A percentile compares a stretch with the other conserved stretches of the same genome.
Evolutionary conservation across 2,797 vertebrate genomes (phyloP).

Genomic region (Psittacula echo): DNA sequence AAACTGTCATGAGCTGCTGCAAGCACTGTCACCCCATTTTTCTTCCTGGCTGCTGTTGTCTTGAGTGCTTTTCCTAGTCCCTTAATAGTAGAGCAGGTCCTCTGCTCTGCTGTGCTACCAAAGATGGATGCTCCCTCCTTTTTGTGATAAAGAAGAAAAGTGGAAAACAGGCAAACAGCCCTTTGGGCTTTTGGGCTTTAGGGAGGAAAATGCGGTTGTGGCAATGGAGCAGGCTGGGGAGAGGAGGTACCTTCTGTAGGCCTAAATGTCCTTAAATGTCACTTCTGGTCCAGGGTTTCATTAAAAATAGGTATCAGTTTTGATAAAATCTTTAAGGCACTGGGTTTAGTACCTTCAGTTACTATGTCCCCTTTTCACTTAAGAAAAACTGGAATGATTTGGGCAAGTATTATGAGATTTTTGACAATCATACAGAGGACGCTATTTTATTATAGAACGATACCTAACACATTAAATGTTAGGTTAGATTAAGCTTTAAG

Average conservation of each 20-base stretch:
- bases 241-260: neutral
- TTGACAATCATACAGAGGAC: neutral
- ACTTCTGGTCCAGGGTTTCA: neutral
- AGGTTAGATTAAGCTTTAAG: neutral
- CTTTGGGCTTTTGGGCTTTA: fast-evolving
- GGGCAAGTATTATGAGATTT: neutral
- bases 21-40: neutral
- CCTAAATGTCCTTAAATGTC: neutral
- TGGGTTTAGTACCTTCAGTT: neutral
- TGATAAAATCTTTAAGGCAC: neutral
- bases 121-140: neutral
- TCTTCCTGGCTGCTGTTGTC: neutral
- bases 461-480: neutral
- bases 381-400: neutral
- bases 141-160: neutral
- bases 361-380: neutral
- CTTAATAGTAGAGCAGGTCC: neutral
- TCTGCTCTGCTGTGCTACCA: neutral
- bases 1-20: neutral
- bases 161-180: neutral
- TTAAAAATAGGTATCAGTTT: neutral
- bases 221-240: neutral
- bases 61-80: neutral
- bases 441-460: neutral
- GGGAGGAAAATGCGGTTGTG: neutral